These are phyloP conservation scores for Nephila pilipes DNA, from an alignment of 1,140 invertebrate species.

Conservation along the genomic window DNA sequence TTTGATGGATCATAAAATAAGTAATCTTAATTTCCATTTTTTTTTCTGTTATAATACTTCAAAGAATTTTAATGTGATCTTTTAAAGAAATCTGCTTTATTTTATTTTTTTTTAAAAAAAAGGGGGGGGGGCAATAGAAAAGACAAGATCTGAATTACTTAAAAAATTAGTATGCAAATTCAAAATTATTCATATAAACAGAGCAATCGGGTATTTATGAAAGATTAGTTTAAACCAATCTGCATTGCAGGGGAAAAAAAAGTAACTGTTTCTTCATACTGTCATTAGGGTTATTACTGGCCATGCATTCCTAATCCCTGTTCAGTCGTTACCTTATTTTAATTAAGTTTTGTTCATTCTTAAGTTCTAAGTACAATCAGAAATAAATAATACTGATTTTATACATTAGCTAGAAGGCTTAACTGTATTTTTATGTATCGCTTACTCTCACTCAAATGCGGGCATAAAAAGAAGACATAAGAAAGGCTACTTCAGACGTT, in stretches of 20 bases:
- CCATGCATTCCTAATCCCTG: slow-evolving; percentile 40
- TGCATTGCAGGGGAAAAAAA: background rate
- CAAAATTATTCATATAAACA: slow-evolving; percentile 7
- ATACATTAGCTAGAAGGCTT: slow-evolving; percentile 55
- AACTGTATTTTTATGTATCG: slow-evolving; percentile 63
- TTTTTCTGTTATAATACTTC: background rate
- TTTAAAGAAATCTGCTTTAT: background rate
- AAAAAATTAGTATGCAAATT: slow-evolving; percentile 29
- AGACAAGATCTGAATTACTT: too few species aligned
- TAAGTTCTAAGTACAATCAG: slow-evolving; percentile 50
- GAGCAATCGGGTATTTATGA: slow-evolving; percentile 35
- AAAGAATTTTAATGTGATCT: background rate
- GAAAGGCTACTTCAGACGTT: slow-evolving; percentile 70
- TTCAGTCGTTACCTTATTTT: slow-evolving; percentile 29
- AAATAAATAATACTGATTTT: slow-evolving; percentile 69
- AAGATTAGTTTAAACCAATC: slow-evolving; percentile 25
- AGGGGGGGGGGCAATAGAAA: background rate
- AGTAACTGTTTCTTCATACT: background rate
- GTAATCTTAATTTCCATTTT: background rate
- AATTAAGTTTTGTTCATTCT: slow-evolving; percentile 61
- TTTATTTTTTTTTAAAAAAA: background rate
- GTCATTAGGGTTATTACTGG: background rate
- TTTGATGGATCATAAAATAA: background rate
- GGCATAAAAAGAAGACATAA: slow-evolving; percentile 39
- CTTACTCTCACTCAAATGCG: background rate